Evolutionary conservation across 1,140 invertebrate species (phyloP), one percentile per base, ranked within the genome.

Genomic region (Leptopilina clavipes): DNA sequence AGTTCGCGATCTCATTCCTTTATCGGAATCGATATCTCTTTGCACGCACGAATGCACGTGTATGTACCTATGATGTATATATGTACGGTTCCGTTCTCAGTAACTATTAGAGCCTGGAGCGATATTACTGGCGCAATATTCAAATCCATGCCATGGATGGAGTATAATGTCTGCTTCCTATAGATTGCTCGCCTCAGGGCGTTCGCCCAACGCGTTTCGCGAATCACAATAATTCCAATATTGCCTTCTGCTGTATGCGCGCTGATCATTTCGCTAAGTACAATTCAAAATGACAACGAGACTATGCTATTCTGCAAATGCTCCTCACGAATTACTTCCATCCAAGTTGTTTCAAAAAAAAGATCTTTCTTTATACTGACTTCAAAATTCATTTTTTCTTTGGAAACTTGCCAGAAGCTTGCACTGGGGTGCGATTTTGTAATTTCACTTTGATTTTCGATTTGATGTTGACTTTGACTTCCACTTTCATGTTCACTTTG

Each of bases 161-260:
- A 40, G 37, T 40, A 40, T 87, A 85, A 84, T 86, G 85, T 86
- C 88, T 89, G 85, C 81, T 85, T 85, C 80, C 82, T 88, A 88
- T 88, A 88, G 89, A 90, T 90, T 89, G 87, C 85, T 88, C 82
- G 84, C 87, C 87, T 84, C 77, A 77, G 86, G 88, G 85, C 83
- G 81, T 80, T 82, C 81, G 77, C 78, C 81, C 79, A 74, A 48
- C 83, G 75, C 73, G 81, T 79, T 81, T 82, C 83, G 82, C 84
- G 86, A 88, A 88, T 90, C 87, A 87, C 88, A 90, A 90, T 89
- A 90, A 89, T 90, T 90, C 81, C 86, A 83, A 90, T 90, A 90
- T 90, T 90, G 88, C 89, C 87, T 87, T 82, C 86, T 86, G 82
- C 25, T 87, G 86, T 83, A 78, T 79, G 25, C 25, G 25, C 25